Evolutionary conservation across 1,140 invertebrate species (phyloP).

Genomic region (Drosophila arawakana): DNA sequence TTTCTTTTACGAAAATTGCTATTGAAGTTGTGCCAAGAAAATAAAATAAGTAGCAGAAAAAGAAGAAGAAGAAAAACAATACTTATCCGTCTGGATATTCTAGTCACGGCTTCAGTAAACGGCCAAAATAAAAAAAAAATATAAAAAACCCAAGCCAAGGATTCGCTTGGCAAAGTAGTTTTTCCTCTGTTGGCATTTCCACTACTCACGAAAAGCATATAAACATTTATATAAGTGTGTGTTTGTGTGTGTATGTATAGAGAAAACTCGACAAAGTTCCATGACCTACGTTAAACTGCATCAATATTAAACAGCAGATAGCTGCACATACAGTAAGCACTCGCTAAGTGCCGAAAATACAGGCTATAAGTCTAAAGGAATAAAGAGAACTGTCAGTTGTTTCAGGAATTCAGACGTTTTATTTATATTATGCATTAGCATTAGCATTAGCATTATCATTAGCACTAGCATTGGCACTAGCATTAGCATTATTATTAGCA

Average conservation of each 20-base stretch:
- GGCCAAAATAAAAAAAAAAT: not conserved
- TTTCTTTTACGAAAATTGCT: constrained; percentile 25
- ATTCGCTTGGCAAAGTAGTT: constrained; percentile 12
- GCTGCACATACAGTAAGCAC: constrained; percentile 34
- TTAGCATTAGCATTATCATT: too few relatives aligned
- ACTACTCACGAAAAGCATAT: constrained; percentile 6
- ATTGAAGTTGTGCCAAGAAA: constrained; percentile 32
- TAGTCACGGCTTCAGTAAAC: constrained; percentile 14
- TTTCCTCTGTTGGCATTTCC: constrained; percentile 24
- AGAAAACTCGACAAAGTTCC: constrained; percentile 47
- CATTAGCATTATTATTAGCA: too few relatives aligned
- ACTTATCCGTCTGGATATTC: constrained; percentile 2
- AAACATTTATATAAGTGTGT: not conserved
- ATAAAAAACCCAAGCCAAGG: not conserved
- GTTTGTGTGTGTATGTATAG: not conserved
- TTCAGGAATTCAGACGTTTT: too few relatives aligned
- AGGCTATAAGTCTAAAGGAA: too few relatives aligned
- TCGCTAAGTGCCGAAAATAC: not conserved
- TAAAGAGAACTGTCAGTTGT: too few relatives aligned
- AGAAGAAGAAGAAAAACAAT: not conserved
- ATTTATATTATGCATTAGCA: too few relatives aligned
- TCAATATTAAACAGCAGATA: constrained; percentile 39
- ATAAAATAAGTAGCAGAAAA: not conserved
- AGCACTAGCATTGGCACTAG: too few relatives aligned
- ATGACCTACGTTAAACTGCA: constrained; percentile 63